Evolutionary conservation across 2,113 vertebrate genomes (phyloP).

Genomic region (Zosterops pallidus): DNA sequence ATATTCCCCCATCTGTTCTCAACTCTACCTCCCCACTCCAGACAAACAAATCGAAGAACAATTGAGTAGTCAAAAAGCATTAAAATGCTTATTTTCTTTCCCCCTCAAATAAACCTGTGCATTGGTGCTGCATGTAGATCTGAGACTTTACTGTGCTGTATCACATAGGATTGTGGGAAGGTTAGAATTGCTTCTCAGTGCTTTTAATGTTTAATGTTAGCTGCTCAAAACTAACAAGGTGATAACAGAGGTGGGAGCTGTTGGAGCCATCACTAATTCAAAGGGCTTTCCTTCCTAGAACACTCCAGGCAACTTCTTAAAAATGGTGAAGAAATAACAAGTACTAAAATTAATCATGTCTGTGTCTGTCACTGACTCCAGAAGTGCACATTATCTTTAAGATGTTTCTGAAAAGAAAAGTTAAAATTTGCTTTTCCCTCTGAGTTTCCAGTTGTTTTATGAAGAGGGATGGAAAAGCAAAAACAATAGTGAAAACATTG

Average conservation of each 20-base stretch:
- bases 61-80: neutral
- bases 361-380: neutral
- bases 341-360: neutral
- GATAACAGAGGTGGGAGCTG: neutral
- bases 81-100: neutral
- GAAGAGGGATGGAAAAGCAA: neutral
- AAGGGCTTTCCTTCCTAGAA: neutral
- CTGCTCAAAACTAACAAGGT: neutral
- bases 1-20: neutral
- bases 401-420: neutral
- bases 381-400: neutral
- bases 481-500: neutral
- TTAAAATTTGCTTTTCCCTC: neutral
- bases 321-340: neutral
- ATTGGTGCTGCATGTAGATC: neutral
- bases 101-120: accelerated
- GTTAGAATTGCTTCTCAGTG: neutral
- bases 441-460: neutral
- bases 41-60: neutral
- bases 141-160: neutral
- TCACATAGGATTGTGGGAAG: neutral
- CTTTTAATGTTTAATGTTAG: neutral
- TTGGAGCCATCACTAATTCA: neutral
- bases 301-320: neutral
- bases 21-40: neutral